Evolutionary conservation across 2,113 vertebrate species (phyloP).

Genomic region (Pituophis catenifer): DNA sequence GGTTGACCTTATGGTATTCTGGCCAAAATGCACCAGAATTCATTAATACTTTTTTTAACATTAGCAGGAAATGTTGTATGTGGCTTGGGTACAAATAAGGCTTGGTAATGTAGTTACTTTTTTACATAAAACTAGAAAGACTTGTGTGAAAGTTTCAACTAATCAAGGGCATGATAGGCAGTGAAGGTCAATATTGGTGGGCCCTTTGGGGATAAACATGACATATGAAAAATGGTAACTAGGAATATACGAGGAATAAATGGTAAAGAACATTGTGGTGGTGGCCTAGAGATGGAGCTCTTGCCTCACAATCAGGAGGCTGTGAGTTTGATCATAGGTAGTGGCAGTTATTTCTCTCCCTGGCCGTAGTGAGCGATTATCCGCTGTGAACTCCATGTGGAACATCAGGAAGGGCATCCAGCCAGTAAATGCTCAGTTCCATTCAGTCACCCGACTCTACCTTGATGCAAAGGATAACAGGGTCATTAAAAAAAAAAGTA

Average conservation of each 20-base stretch:
- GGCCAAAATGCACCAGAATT: neutral
- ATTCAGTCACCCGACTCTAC: neutral
- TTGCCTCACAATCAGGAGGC: neutral
- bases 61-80: neutral
- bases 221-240: neutral
- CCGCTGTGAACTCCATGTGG: neutral
- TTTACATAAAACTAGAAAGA: neutral
- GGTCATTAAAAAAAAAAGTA: neutral
- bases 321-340: neutral
- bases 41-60: neutral
- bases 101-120: neutral
- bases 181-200: neutral
- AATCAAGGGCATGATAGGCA: neutral
- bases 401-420: neutral
- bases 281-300: neutral
- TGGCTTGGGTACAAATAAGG: neutral
- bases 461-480: neutral
- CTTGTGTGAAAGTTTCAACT: neutral
- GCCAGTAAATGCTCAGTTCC: neutral
- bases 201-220: neutral
- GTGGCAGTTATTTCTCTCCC: neutral
- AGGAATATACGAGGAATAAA: neutral
- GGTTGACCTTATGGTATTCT: neutral
- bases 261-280: neutral
- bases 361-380: neutral